phyloP scores from a whole-genome alignment of 2,113 vertebrate species.

The Chrysemys picta region DNA sequence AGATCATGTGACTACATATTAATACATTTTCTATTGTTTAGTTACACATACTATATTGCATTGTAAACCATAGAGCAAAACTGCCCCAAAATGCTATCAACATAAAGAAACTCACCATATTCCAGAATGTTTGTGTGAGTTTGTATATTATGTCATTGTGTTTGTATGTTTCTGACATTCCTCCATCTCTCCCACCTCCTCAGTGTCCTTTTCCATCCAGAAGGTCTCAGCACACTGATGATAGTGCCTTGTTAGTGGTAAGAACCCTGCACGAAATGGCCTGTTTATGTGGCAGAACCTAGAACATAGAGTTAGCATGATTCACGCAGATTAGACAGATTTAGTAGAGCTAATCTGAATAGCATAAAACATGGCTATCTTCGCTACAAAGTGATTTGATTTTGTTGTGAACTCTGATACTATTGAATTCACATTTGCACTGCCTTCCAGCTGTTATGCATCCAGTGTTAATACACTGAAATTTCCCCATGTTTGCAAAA shows the following conservation, averaged over 20 bases:
- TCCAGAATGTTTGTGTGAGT: constrained; percentile 72
- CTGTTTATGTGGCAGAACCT: constrained; percentile 61
- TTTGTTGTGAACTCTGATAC: not conserved
- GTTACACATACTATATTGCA: not conserved
- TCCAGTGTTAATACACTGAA: not conserved
- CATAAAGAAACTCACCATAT: not conserved
- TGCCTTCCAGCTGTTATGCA: not conserved
- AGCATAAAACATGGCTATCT: constrained; percentile 78
- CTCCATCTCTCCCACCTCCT: constrained; percentile 80
- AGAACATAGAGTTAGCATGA: constrained; percentile 52
- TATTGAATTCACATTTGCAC: not conserved
- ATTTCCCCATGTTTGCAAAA: not conserved
- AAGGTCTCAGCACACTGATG: constrained; percentile 98
- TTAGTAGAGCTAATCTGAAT: constrained; percentile 59
- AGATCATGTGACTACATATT: not conserved
- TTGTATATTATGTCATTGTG: constrained; percentile 44
- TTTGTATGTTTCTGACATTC: constrained; percentile 79
- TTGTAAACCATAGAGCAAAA: not conserved
- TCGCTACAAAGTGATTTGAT: not conserved
- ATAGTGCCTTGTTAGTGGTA: constrained; percentile 99
- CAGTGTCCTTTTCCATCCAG: constrained; percentile 92
- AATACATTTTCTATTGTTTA: not conserved
- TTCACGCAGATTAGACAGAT: constrained; percentile 47
- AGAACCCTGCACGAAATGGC: constrained; percentile 79
- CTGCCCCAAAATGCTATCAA: not conserved